A percentile compares a stretch with the other conserved stretches of the same genome.
Evolutionary conservation across 2,113 vertebrate genomes (phyloP).

Genomic region (Regulus satrapa): DNA sequence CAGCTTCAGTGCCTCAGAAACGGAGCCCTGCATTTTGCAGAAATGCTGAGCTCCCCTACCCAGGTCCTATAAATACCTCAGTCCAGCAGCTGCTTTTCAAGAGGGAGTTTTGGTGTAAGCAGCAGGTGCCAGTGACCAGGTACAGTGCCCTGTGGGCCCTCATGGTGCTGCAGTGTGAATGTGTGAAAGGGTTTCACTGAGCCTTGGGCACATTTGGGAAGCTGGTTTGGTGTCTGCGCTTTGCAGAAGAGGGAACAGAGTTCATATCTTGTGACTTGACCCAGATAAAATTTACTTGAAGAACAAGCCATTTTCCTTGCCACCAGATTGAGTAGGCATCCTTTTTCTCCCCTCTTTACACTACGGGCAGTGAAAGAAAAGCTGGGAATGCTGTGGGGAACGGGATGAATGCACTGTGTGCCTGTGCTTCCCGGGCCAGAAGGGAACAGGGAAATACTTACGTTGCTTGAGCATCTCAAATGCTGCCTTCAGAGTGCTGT

Average conservation of each 20-base stretch:
- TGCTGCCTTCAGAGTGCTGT: conserved; percentile 85
- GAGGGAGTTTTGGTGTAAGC: background rate
- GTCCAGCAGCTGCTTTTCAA: background rate
- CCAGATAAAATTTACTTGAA: background rate
- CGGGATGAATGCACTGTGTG: background rate
- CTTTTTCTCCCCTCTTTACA: background rate
- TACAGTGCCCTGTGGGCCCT: rapidly evolving
- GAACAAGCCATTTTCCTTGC: background rate
- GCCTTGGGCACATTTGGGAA: background rate
- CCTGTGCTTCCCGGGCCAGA: background rate
- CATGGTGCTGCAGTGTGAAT: background rate
- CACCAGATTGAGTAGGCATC: background rate
- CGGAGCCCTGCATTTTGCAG: background rate
- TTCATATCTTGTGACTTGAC: background rate
- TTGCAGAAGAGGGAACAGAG: background rate
- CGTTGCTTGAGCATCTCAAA: conserved; percentile 89
- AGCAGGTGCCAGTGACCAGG: background rate
- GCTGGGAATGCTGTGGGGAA: background rate
- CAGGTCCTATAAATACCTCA: background rate
- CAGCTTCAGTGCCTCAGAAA: background rate
- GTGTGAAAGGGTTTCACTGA: background rate
- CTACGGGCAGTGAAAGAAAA: background rate
- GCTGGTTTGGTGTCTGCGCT: background rate
- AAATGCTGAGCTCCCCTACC: background rate
- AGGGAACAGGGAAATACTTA: conserved; percentile 70